Conservation (phyloP, 2,797 vertebrate genomes). For the Dicrostonyx torquatus region DNA sequence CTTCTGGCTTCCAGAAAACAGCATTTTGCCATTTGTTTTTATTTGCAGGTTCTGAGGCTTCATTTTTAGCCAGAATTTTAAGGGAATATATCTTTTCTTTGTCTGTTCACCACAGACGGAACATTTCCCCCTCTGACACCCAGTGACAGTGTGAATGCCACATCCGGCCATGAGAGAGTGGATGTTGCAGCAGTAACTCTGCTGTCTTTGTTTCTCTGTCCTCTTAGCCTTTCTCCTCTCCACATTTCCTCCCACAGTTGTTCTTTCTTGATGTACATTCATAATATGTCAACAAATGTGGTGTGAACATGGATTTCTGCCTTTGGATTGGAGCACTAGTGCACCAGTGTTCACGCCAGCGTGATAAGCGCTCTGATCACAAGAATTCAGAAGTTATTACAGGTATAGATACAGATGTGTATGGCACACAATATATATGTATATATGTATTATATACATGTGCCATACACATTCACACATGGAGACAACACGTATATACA, state of each 20-base stretch:
- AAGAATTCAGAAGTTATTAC: not conserved
- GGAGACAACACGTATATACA: no score
- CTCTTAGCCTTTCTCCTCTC: slow-evolving; percentile 11
- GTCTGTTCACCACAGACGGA: not conserved
- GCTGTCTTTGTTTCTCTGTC: not conserved
- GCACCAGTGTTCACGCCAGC: slow-evolving; percentile 4
- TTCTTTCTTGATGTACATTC: slow-evolving; percentile 40
- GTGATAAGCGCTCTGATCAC: not conserved
- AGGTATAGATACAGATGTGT: not conserved
- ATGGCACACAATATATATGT: not conserved
- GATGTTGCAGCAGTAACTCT: not conserved
- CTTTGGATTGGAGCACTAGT: not conserved
- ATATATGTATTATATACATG: no score
- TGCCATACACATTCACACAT: no score
- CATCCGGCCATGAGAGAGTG: not conserved
- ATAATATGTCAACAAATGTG: slow-evolving; percentile 49
- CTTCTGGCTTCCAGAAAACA: slow-evolving; percentile 32
- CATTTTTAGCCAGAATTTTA: not conserved
- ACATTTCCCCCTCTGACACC: not conserved
- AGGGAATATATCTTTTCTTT: not conserved
- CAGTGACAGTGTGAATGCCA: not conserved
- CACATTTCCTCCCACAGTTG: slow-evolving; percentile 13
- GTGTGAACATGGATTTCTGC: slow-evolving; percentile 32
- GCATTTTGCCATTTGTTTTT: slow-evolving; percentile 7
- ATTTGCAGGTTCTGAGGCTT: not conserved